These are phyloP conservation scores for Pelobates fuscus DNA, from an alignment of 2,113 vertebrate species.

Conservation along the genomic window DNA sequence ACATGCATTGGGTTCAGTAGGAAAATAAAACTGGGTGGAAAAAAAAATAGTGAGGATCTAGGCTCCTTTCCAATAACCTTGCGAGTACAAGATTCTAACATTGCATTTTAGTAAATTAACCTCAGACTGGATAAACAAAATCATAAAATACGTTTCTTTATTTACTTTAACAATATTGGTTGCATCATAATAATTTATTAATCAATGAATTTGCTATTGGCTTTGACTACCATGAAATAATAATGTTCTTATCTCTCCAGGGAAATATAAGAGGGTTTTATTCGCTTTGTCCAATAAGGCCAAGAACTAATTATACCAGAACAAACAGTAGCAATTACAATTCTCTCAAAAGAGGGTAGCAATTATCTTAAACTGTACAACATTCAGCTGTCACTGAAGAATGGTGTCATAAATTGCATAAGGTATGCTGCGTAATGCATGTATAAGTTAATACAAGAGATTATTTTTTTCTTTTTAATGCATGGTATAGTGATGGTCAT, in stretches of 20 bases:
- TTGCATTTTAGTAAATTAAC: too few relatives aligned
- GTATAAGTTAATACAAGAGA: slow-evolving; percentile 11
- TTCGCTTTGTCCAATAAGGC: slow-evolving; percentile 10
- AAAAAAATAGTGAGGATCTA: too few relatives aligned
- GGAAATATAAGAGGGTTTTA: slow-evolving; percentile 7
- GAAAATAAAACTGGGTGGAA: too few relatives aligned
- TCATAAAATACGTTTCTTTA: too few relatives aligned
- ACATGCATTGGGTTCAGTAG: too few relatives aligned
- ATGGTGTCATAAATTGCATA: not conserved
- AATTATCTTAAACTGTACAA: slow-evolving; percentile 26
- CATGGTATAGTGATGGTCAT: not conserved
- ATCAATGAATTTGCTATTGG: slow-evolving; percentile 18
- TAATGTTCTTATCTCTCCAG: not conserved
- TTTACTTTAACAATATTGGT: too few relatives aligned
- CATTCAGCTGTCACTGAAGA: slow-evolving; percentile 12
- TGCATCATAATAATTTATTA: not conserved
- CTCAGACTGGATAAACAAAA: too few relatives aligned
- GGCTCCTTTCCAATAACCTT: too few relatives aligned
- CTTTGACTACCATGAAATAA: slow-evolving; percentile 11
- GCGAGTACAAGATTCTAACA: too few relatives aligned
- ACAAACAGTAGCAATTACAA: slow-evolving; percentile 24
- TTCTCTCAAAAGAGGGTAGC: not conserved
- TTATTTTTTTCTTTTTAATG: too few relatives aligned
- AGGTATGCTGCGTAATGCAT: slow-evolving; percentile 6
- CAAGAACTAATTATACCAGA: slow-evolving; percentile 30